Evolutionary conservation across 2,888 invertebrate genomes (phyloP).

Genomic region (Yponomeuta cagnagella): DNA sequence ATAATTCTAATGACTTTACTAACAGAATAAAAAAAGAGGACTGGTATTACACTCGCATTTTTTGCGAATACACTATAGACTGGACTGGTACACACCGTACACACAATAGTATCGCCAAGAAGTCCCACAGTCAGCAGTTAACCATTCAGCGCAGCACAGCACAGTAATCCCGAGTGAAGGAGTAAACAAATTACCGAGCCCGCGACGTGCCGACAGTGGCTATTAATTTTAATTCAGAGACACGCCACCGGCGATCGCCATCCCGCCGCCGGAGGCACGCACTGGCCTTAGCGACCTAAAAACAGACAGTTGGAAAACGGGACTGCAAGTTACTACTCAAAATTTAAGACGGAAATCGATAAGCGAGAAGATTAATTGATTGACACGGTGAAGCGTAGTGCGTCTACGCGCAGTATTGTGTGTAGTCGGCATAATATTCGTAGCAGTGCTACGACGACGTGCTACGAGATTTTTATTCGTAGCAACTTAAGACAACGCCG

Average conservation of each 20-base stretch:
- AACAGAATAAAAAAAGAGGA: too few species aligned
- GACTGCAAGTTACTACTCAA: background rate
- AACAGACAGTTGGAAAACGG: background rate
- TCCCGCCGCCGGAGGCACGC: too few species aligned
- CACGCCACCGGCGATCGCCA: slow-evolving; percentile 21
- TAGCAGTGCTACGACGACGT: background rate
- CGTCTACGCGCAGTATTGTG: background rate
- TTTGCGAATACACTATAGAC: too few species aligned
- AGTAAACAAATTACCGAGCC: slow-evolving; percentile 71
- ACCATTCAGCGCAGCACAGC: slow-evolving; percentile 24
- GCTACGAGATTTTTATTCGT: background rate
- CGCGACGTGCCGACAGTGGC: slow-evolving; percentile 51
- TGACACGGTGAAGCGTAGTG: background rate
- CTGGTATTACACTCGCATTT: too few species aligned
- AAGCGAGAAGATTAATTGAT: background rate
- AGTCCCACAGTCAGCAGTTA: too few species aligned
- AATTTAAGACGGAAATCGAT: background rate
- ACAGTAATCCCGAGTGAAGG: slow-evolving; percentile 67
- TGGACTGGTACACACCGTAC: too few species aligned
- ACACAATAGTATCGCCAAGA: too few species aligned
- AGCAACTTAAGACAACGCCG: background rate
- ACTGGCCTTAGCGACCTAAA: slow-evolving; percentile 44
- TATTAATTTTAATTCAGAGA: slow-evolving; percentile 74
- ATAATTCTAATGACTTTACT: too few species aligned
- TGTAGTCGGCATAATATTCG: background rate